Evolutionary conservation across 2,797 vertebrate species (phyloP).

Genomic region (Chromis chromis): DNA sequence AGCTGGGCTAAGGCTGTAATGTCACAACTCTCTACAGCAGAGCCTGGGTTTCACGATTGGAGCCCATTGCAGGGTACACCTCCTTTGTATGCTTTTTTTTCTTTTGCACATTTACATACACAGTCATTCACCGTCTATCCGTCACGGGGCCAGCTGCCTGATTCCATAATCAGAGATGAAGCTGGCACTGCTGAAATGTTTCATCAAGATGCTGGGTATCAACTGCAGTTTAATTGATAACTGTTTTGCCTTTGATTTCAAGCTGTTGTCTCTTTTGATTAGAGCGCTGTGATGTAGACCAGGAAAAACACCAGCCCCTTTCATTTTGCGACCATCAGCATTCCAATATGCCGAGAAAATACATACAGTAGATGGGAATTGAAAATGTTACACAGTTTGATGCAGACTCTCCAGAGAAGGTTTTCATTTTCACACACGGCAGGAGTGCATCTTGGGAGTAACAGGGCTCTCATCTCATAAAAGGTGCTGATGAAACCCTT

Average conservation of each 20-base stretch:
- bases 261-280: conserved; percentile 68
- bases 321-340: conserved; percentile 47
- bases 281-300: conserved; percentile 40
- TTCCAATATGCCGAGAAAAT: conserved; percentile 37
- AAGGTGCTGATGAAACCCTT: conserved; percentile 63
- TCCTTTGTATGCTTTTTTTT: conserved; percentile 30
- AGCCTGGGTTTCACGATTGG: conserved; percentile 42
- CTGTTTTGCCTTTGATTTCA: conserved; percentile 70
- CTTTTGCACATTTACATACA: conserved; percentile 24
- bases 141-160: conserved; percentile 59
- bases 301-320: conserved; percentile 32
- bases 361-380: conserved; percentile 17
- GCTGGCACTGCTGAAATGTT: conserved; percentile 38
- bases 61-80: conserved; percentile 34
- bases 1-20: conserved; percentile 56
- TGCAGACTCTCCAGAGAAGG: conserved; percentile 46
- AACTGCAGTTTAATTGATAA: conserved; percentile 59
- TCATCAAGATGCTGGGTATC: conserved; percentile 57
- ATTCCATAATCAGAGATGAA: conserved; percentile 64
- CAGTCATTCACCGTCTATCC: conserved; percentile 22
- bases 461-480: conserved; percentile 58
- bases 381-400: conserved; percentile 39
- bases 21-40: conserved; percentile 58
- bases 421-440: conserved; percentile 45
- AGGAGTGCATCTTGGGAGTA: conserved; percentile 39